Evolutionary conservation across 2,888 invertebrate genomes (phyloP).

Genomic region (Xylocampa areola): DNA sequence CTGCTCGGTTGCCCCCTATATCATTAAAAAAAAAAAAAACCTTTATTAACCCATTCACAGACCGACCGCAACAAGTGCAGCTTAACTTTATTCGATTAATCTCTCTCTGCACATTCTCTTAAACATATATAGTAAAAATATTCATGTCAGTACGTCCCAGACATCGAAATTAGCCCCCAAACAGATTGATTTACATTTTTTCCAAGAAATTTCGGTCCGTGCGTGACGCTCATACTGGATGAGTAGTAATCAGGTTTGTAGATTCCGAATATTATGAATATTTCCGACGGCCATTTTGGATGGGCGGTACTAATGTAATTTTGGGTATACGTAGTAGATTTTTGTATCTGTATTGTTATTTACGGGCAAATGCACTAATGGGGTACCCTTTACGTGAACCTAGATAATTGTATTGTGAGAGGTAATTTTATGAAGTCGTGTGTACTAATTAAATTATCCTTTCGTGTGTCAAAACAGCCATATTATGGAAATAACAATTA

Average conservation of each 20-base stretch:
- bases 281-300: constrained; percentile 18
- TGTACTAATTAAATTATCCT: too few relatives aligned
- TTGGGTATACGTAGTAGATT: background rate
- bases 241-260: constrained; percentile 31
- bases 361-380: too few relatives aligned
- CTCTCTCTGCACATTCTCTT: background rate
- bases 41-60: too few relatives aligned
- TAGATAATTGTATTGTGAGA: too few relatives aligned
- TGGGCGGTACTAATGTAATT: background rate
- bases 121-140: constrained; percentile 31
- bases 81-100: background rate
- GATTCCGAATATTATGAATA: constrained; percentile 36
- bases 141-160: constrained; percentile 31
- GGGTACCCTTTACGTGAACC: too few relatives aligned
- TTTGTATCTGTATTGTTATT: too few relatives aligned
- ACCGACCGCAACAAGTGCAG: too few relatives aligned
- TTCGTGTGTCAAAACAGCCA: too few relatives aligned
- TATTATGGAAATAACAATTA: too few relatives aligned
- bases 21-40: too few relatives aligned
- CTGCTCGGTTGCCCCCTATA: too few relatives aligned
- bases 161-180: constrained; percentile 54
- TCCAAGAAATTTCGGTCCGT: constrained; percentile 47
- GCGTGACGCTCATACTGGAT: constrained; percentile 56
- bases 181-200: constrained; percentile 66
- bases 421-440: too few relatives aligned